phyloP scores from a whole-genome alignment of 2,113 vertebrate species.

The Dromiciops gliroides region DNA sequence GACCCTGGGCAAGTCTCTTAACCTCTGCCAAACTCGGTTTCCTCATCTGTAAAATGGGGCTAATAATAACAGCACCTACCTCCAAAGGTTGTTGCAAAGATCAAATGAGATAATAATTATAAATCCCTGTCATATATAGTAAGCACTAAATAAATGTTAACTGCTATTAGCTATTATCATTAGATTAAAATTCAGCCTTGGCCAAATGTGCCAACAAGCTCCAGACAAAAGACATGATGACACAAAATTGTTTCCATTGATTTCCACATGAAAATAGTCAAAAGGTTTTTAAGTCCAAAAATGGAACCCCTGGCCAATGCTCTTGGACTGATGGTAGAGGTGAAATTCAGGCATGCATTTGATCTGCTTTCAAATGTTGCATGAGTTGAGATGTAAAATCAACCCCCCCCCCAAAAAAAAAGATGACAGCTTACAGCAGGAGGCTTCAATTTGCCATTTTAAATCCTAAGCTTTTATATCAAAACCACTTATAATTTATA shows the following conservation, averaged over 20 bases:
- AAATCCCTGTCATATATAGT: not conserved
- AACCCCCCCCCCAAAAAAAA: not conserved
- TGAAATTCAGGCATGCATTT: not conserved
- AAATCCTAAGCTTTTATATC: conserved; percentile 31
- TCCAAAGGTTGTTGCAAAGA: not conserved
- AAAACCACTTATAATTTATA: conserved; percentile 17
- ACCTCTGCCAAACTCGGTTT: not conserved
- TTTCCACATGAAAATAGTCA: not conserved
- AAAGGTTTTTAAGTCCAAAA: conserved; percentile 33
- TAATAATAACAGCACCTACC: not conserved
- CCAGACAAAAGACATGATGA: not conserved
- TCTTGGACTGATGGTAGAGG: not conserved
- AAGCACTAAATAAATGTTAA: not conserved
- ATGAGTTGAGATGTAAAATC: not conserved
- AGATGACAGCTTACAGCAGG: not conserved
- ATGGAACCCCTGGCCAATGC: conserved; percentile 8
- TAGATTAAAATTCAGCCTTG: not conserved
- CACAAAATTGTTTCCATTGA: not conserved
- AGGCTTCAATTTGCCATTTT: conserved; percentile 18
- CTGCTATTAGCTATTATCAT: not conserved
- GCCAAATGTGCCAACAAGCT: not conserved
- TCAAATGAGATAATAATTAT: not conserved
- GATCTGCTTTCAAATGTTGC: not conserved
- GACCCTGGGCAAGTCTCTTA: not conserved
- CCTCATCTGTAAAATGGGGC: too few species aligned